Conservation (phyloP, 2,888 invertebrate species). For the Xestia sexstrigata region DNA sequence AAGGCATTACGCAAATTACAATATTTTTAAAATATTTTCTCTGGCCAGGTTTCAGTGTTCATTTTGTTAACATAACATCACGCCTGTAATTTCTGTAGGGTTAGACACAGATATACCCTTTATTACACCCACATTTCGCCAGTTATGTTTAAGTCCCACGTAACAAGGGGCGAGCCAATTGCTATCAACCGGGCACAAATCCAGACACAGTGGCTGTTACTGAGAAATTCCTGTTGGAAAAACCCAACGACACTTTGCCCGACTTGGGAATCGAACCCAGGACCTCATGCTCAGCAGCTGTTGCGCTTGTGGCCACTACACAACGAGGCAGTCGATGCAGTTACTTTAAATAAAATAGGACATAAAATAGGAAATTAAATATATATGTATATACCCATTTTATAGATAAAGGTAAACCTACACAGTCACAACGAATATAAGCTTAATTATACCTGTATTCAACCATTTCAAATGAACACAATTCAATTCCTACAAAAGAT, state of each 20-base stretch:
- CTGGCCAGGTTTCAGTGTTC: neutral
- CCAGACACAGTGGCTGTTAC: no score
- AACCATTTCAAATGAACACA: no score
- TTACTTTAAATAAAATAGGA: neutral
- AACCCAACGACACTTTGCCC: no score
- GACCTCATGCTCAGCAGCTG: no score
- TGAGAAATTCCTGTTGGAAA: no score
- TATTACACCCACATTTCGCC: no score
- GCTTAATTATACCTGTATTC: neutral
- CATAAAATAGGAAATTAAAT: neutral
- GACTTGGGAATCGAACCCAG: no score
- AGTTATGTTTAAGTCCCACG: no score
- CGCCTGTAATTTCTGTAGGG: no score
- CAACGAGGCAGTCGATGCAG: neutral
- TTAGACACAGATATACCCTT: no score
- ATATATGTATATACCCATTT: neutral
- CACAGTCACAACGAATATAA: neutral
- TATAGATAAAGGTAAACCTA: neutral
- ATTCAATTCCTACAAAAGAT: constrained; percentile 14
- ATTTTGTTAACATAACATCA: neutral
- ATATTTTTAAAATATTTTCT: neutral
- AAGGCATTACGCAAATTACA: neutral
- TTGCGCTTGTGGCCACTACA: neutral
- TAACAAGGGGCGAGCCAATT: no score
- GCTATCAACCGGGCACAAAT: no score